Evolutionary conservation across 2,888 invertebrate species (phyloP).

Genomic region (Erebia epiphron): DNA sequence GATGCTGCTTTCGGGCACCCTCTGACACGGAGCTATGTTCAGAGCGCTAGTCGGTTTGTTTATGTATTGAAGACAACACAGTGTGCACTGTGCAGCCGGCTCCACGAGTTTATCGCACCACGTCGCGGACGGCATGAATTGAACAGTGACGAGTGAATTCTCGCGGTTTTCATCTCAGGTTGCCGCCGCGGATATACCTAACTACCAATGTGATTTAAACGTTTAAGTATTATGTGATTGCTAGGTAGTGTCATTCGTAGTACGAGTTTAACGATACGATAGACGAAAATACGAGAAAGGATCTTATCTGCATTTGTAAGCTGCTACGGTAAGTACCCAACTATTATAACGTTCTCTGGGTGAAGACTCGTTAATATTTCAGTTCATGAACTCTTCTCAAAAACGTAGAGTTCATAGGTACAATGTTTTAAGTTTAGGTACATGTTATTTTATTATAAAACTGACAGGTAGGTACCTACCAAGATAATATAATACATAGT

Average conservation of each 20-base stretch:
- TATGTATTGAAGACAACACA: constrained; percentile 81
- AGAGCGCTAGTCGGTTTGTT: constrained; percentile 73
- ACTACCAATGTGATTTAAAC: constrained; percentile 22
- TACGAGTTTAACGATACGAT: constrained; percentile 20
- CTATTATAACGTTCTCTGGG: neutral
- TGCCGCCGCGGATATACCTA: constrained; percentile 29
- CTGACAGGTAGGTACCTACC: no score
- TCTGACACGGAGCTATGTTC: constrained; percentile 69
- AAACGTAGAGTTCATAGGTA: neutral
- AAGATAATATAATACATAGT: no score
- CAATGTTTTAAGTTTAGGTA: neutral
- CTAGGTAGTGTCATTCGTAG: constrained; percentile 51
- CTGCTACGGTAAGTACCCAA: neutral
- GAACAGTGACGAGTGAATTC: constrained; percentile 51
- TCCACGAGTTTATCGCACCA: constrained; percentile 61
- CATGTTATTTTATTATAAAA: no score
- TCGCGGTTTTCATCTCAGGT: constrained; percentile 30
- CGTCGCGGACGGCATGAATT: constrained; percentile 68
- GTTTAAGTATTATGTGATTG: constrained; percentile 28
- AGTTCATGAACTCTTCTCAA: neutral
- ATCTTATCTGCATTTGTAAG: constrained; percentile 16
- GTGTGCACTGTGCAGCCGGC: constrained; percentile 77
- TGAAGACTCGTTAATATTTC: neutral
- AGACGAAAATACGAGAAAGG: constrained; percentile 23
- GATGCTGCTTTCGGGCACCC: constrained; percentile 40